These are phyloP conservation scores for Anastrepha ludens DNA, from an alignment of 1,140 invertebrate species.

Conservation along the genomic window DNA sequence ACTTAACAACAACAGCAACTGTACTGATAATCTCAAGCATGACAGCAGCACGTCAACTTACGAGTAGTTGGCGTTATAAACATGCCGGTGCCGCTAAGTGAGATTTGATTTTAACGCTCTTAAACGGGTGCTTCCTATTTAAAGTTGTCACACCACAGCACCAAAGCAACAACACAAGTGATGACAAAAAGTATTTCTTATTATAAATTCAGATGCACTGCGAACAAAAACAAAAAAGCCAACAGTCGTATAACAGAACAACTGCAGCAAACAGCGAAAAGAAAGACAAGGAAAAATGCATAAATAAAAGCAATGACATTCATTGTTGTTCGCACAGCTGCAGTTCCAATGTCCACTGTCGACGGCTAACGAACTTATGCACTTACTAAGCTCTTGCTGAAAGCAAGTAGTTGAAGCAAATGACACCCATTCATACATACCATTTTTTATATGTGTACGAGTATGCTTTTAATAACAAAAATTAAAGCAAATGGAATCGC, in stretches of 20 bases:
- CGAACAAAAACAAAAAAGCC: not conserved
- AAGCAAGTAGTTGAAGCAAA: too few relatives aligned
- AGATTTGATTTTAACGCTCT: not conserved
- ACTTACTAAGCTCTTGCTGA: not conserved
- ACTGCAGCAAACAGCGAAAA: not conserved
- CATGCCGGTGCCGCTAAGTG: not conserved
- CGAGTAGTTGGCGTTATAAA: too few relatives aligned
- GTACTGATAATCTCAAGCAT: too few relatives aligned
- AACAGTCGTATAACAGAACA: not conserved
- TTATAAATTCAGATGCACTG: not conserved
- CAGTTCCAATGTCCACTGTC: not conserved
- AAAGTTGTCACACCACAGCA: not conserved
- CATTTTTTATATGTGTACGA: too few relatives aligned
- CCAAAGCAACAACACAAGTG: not conserved
- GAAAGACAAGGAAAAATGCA: not conserved
- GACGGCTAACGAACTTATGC: not conserved
- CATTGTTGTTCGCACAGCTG: constrained; percentile 8
- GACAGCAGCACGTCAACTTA: too few relatives aligned
- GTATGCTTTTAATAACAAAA: not conserved
- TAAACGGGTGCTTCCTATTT: not conserved
- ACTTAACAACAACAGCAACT: too few relatives aligned
- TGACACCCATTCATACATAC: too few relatives aligned
- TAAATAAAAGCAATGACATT: not conserved
- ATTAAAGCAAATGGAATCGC: not conserved
- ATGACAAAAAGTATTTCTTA: not conserved